Percentiles rank a stretch among this genome's conserved stretches.
Conservation (phyloP, 2,113 vertebrate genomes). For the Bos taurus region ARS-UCD2.0 NC_037331.1:101860501-101861000, state of each 20-base stretch:
- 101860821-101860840: neutral
- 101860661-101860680: neutral
- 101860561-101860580: neutral
- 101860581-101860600: neutral
- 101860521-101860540: neutral
- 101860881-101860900: neutral
- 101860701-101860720: neutral
- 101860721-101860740: neutral
- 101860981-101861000: conserved; percentile 7
- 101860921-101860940: neutral
- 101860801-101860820: neutral
- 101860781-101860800: neutral
- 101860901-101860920: neutral
- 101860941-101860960: neutral
- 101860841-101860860: neutral
- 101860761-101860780: neutral
- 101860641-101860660: neutral
- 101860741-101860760: neutral
- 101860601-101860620: neutral
- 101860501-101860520: neutral
- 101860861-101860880: conserved; percentile 20
- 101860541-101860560: neutral
- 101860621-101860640: neutral
- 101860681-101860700: neutral
- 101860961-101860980: neutral